A percentile compares a stretch with the other conserved stretches of the same genome.
phyloP scores from a whole-genome alignment of 2,113 vertebrate species.

The Phoxinus phoxinus region DNA sequence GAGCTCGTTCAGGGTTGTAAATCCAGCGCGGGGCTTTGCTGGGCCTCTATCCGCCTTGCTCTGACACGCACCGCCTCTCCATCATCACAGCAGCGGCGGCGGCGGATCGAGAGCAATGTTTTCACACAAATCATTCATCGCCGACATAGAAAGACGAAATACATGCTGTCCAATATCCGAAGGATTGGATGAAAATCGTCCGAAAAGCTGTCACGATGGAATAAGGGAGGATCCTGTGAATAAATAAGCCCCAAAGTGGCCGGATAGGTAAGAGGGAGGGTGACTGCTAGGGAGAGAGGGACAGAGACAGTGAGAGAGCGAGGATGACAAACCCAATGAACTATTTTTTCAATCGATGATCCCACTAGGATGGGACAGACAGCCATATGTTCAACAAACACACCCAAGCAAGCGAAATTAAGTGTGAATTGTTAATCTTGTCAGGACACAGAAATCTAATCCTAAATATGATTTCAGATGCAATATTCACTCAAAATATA shows the following conservation, averaged over 20 bases:
- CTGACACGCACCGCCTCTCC: slow-evolving; percentile 55
- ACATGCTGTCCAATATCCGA: slow-evolving; percentile 8
- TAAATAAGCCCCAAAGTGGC: slow-evolving; percentile 7
- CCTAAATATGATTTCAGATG: neutral
- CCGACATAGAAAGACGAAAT: neutral
- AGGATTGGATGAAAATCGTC: neutral
- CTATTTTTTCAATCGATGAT: slow-evolving; percentile 16
- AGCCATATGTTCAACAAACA: neutral
- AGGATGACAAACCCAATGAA: slow-evolving; percentile 16
- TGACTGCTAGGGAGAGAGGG: slow-evolving; percentile 4
- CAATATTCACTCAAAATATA: neutral
- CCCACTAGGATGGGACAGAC: neutral
- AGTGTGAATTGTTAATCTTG: neutral
- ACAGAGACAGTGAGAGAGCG: slow-evolving; percentile 5
- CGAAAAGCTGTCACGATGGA: slow-evolving; percentile 36
- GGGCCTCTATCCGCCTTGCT: slow-evolving; percentile 59
- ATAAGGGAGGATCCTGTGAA: neutral
- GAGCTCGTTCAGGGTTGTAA: slow-evolving; percentile 15
- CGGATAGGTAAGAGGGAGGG: slow-evolving; percentile 5
- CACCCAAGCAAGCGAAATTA: neutral
- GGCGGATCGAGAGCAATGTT: slow-evolving; percentile 22
- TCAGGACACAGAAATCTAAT: neutral
- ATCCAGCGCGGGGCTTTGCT: slow-evolving; percentile 52
- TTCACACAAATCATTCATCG: slow-evolving; percentile 14
- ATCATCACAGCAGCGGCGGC: slow-evolving; percentile 46